Base-by-base conservation (phyloP, 2,888 invertebrate genomes). In the Oscheius myriophilus region DNA sequence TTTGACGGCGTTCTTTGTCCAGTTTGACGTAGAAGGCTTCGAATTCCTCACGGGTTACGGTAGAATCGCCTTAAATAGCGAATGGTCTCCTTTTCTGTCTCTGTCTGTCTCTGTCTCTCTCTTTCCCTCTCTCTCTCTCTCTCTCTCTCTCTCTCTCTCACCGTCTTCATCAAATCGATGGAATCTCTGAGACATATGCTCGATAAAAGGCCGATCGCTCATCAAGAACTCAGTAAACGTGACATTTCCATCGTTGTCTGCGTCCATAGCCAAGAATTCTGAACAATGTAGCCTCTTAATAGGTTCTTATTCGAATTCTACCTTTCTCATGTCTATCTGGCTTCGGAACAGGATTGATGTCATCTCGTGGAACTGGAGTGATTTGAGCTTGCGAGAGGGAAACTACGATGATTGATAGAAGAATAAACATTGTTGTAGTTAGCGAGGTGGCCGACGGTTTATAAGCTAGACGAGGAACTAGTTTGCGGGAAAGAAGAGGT, bases 221-320 rank as follows among this genome's bases (percentile, higher is more conserved):
- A 84, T 72, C 43, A 84, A 67, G 66, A 83, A 84, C 61, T 84
- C 84, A 12, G 81, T 81, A 70, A 84, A 84, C 1, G 84, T 81
- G 21, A 84, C 64, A 55, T 74, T 69, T 2, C 77, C 78, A 61
- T 84, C 84, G 42, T 68, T 70, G 68, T 83, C 81, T 0, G 73
- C 52, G 63, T 84, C 84, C 64, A 84, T 76, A 11, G 81, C 72
- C 46, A 80, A 80, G 57, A 84, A 84, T 61, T 84, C 84, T 83
- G 58, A 55, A 52, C 18, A 52, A 12, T 7, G 16, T 16, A 11
- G 43, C 41, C 21, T 43, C 42, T 58, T 21, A 21, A 23, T 7
- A 33, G 3, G 3, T 33, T 33, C 33, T 33, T 33, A 33, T n/a
- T n/a, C n/a, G n/a, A 0, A n/a, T 14, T 14, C 7, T 25, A 83